Base-by-base conservation (phyloP, 1,140 invertebrate species). In the Cecropterus lyciades region DNA sequence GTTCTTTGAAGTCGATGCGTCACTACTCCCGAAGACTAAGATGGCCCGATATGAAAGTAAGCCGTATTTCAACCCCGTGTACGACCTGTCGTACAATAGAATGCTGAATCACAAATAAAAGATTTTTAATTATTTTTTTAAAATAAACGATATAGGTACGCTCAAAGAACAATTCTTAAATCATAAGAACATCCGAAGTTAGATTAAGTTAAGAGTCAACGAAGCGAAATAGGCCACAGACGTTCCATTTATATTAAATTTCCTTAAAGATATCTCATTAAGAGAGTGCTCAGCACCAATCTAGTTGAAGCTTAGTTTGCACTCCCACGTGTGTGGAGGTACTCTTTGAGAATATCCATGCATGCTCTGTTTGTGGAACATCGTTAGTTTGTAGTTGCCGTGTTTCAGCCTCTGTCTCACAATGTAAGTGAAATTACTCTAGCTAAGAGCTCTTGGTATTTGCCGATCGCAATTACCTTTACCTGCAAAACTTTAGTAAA, bases 311-410 rank as follows among this genome's bases (percentile, higher is more conserved):
- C 53, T 56, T 56, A 56, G 53, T 40, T 56, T 20, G 37, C n/a
- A 24, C 30, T 56, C 15, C 33, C 20, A 5, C 5, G 52, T 40
- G 17, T 56, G 17, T 45, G 20, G 37, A 57, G 14, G 40, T 45
- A 16, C 52, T 24, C 53, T 57, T 45, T 57, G 40, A 57, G 53
- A 57, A 43, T 45, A 7, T 14, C 17, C 37, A 11, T 17, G 42
- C 53, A 13, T 45, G 17, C 53, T 45, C 16, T 57, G 37, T 57
- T 57, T 45, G 53, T 57, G 16, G 37, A 57, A 57, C 40, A 40
- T 42, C 16, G 53, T 57, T 57, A 57, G 40, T 45, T 57, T 57
- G 17, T 24, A 57, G 17, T 57, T 57, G 40, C 37, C 16, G 17
- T 43, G 53, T 43, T 45, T 27, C 17, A 42, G 40, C n/a, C 40